These are phyloP conservation scores for Drosophila mercatorum DNA, from an alignment of 2,888 invertebrate species.

Conservation along the genomic window DNA sequence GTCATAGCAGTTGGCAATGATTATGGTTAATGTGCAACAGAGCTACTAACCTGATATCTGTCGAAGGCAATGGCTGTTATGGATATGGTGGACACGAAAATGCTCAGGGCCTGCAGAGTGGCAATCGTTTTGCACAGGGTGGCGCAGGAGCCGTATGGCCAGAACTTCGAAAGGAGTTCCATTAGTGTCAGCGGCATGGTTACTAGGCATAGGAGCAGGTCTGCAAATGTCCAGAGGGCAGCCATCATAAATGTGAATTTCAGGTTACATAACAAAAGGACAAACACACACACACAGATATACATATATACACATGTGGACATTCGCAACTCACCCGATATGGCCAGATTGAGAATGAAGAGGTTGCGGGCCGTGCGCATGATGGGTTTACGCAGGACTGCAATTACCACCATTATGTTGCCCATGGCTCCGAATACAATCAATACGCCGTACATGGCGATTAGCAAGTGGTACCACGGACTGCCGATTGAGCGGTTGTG, in stretches of 20 bases:
- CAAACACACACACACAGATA: background rate
- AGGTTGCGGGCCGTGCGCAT: conserved; percentile 97
- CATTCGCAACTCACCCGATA: conserved; percentile 85
- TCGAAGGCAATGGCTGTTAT: conserved; percentile 96
- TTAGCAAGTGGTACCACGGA: conserved; percentile 88
- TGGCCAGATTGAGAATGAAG: conserved; percentile 95
- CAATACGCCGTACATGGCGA: conserved; percentile 89
- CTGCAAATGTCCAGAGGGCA: conserved; percentile 80
- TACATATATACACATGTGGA: no score
- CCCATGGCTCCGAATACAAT: conserved; percentile 93
- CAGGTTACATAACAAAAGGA: background rate
- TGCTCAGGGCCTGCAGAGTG: conserved; percentile 94
- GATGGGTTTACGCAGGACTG: conserved; percentile 91
- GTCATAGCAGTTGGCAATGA: background rate
- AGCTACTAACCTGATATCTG: conserved; percentile 89
- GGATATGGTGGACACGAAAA: conserved; percentile 96
- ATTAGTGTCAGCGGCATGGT: conserved; percentile 96
- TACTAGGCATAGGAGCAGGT: conserved; percentile 93
- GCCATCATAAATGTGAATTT: conserved; percentile 24
- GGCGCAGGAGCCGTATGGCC: conserved; percentile 91
- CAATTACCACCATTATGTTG: conserved; percentile 93
- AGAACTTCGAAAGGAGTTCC: conserved; percentile 93
- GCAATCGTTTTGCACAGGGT: conserved; percentile 94
- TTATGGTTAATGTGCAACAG: conserved; percentile 1
- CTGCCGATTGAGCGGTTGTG: conserved; percentile 90